phyloP scores from a whole-genome alignment of 2,113 vertebrate species.

The Philantomba maxwellii region DNA sequence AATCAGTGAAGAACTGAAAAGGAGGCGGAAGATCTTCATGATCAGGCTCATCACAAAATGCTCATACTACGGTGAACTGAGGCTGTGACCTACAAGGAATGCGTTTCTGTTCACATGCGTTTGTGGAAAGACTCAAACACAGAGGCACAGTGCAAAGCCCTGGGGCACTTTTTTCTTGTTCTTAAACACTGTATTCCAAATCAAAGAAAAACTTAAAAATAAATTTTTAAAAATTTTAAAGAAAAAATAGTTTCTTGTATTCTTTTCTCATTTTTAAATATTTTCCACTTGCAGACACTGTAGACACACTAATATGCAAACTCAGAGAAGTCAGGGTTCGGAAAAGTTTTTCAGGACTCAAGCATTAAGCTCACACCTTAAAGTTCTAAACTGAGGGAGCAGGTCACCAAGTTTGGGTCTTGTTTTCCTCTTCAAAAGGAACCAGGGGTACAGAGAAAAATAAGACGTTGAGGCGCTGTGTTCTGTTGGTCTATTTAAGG shows the following conservation, averaged over 20 bases:
- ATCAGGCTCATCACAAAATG: background rate
- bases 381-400: background rate
- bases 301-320: background rate
- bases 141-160: background rate
- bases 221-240: background rate
- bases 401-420: background rate
- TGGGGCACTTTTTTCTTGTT: background rate
- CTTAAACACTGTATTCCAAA: conserved; percentile 27
- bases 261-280: background rate
- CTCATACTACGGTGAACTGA: background rate
- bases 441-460: background rate
- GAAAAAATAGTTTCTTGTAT: background rate
- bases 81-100: background rate
- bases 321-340: background rate
- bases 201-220: background rate
- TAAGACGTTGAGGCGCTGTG: background rate
- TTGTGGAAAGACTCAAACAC: background rate
- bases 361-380: conserved; percentile 21
- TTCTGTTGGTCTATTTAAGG: conserved; percentile 36
- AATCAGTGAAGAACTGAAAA: background rate
- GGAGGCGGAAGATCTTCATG: background rate
- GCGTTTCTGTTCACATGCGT: background rate
- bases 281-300: background rate
- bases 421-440: conserved; percentile 40
- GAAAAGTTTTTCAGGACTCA: background rate